These are phyloP conservation scores for Poeciliopsis prolifica DNA, from an alignment of 2,113 vertebrate genomes.

Conservation along the genomic window DNA sequence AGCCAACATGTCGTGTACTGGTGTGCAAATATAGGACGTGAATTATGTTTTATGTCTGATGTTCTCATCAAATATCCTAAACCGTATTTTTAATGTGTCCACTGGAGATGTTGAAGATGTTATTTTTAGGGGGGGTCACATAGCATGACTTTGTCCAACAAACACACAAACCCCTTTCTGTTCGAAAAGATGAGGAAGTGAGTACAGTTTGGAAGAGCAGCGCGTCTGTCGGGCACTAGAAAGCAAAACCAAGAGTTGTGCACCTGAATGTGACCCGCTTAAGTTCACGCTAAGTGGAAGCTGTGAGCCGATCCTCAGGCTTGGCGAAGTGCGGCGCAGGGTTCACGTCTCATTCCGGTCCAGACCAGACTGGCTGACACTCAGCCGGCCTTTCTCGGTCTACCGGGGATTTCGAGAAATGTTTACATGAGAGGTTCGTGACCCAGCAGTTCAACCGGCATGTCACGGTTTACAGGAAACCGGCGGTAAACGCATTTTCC, in stretches of 20 bases:
- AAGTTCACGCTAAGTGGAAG: constrained; percentile 39
- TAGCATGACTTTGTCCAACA: too few species aligned
- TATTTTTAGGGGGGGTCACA: too few species aligned
- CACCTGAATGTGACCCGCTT: constrained; percentile 8
- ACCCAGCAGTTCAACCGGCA: constrained; percentile 58
- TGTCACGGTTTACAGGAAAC: constrained; percentile 51
- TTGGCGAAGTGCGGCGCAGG: constrained; percentile 60
- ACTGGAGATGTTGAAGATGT: too few species aligned
- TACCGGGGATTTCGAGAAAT: constrained; percentile 69
- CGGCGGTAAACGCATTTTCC: constrained; percentile 28
- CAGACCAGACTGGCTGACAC: constrained; percentile 60
- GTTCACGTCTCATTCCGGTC: constrained; percentile 69
- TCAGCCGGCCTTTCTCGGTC: constrained; percentile 64
- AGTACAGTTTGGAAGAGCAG: too few species aligned
- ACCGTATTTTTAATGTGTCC: too few species aligned
- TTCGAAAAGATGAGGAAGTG: too few species aligned
- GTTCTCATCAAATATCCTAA: too few species aligned
- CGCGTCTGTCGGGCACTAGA: background rate
- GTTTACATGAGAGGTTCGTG: constrained; percentile 72
- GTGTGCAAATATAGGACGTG: too few species aligned
- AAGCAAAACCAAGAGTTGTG: background rate
- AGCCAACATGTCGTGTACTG: too few species aligned
- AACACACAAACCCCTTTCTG: background rate
- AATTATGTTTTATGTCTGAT: too few species aligned
- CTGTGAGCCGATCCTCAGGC: constrained; percentile 43